phyloP scores from a whole-genome alignment of 64 coral and sea anemone genomes.

The Pocillopora verrucosa region DNA sequence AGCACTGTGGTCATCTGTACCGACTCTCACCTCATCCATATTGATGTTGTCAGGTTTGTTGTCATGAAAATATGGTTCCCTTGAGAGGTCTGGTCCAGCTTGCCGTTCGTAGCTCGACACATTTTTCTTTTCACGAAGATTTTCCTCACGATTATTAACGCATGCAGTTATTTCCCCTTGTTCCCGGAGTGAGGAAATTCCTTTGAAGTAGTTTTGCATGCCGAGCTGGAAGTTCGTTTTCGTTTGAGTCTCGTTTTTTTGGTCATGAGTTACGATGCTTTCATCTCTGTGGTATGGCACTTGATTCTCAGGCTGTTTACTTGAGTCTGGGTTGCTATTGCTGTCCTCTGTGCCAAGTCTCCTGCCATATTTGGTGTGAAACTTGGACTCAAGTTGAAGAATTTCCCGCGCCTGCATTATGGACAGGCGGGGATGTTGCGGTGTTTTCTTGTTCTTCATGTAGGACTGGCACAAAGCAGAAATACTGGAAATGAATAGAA shows the following conservation, averaged over 20 bases:
- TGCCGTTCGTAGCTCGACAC: background rate
- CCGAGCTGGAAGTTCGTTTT: background rate
- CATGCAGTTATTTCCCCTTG: background rate
- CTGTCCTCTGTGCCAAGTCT: constrained; percentile 7
- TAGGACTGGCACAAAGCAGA: constrained; percentile 53
- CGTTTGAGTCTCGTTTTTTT: background rate
- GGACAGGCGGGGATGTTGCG: constrained; percentile 67
- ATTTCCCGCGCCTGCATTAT: constrained; percentile 89
- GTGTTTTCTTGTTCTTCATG: constrained; percentile 54
- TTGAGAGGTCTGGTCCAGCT: background rate
- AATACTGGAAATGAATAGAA: constrained; percentile 36
- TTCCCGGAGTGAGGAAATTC: constrained; percentile 17
- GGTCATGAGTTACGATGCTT: background rate
- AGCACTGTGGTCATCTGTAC: background rate
- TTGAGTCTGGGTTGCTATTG: background rate
- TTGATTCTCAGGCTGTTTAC: constrained; percentile 15
- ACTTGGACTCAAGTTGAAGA: constrained; percentile 76
- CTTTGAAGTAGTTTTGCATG: background rate
- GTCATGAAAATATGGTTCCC: background rate
- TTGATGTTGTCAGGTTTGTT: background rate
- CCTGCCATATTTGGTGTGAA: constrained; percentile 76
- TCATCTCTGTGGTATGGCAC: constrained; percentile 3
- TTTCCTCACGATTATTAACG: constrained; percentile 12
- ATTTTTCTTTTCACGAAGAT: constrained; percentile 6
- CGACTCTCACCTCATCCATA: background rate